A percentile compares a stretch with the other conserved stretches of the same genome.
Conservation (phyloP, 2,888 invertebrate species). For the Ornithoptera alexandrae region DNA sequence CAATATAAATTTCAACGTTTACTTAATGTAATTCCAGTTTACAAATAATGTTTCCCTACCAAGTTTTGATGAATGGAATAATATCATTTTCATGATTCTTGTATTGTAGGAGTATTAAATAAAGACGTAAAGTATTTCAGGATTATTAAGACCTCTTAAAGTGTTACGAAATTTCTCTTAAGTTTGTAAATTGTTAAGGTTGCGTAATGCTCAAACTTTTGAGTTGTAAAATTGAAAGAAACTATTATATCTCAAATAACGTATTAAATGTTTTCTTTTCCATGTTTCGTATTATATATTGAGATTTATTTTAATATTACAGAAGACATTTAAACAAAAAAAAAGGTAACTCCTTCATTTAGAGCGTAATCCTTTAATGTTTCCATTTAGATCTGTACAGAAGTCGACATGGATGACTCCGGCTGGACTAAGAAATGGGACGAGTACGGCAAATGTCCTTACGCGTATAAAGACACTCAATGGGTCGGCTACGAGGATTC, state of each 20-base stretch:
- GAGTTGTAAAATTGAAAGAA: background rate
- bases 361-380: constrained; percentile 2
- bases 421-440: constrained; percentile 94
- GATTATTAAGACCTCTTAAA: constrained; percentile 7
- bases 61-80: background rate
- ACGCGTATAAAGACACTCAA: constrained; percentile 91
- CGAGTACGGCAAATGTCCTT: constrained; percentile 89
- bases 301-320: background rate
- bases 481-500: constrained; percentile 95
- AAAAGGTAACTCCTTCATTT: background rate
- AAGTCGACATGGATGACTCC: constrained; percentile 83
- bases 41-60: background rate
- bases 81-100: background rate
- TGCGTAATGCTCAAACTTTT: background rate
- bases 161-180: constrained; percentile 1
- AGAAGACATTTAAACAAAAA: background rate
- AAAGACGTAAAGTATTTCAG: background rate
- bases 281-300: background rate
- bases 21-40: background rate
- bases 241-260: background rate
- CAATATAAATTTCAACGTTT: background rate
- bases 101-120: background rate
- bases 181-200: background rate
- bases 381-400: constrained; percentile 85
- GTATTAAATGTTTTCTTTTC: background rate